Percentiles rank a stretch among this genome's conserved stretches.
Conservation (phyloP, 2,888 invertebrate species). For the Molanna angustata region DNA sequence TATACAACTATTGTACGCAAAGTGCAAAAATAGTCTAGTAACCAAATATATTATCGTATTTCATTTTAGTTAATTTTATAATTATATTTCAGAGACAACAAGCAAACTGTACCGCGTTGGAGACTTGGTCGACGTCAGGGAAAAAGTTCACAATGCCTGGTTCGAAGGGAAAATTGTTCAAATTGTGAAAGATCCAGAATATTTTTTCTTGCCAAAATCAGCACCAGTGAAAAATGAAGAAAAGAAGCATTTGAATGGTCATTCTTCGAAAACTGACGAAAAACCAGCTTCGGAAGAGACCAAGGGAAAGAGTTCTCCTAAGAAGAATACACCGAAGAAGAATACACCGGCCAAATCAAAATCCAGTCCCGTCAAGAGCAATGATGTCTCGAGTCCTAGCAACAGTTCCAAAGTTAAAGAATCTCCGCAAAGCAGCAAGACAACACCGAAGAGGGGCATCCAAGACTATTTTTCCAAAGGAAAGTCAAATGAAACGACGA, state of each 20-base stretch:
- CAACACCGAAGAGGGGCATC: slow-evolving; percentile 24
- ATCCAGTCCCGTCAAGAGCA: slow-evolving; percentile 1
- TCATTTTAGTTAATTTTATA: too few relatives aligned
- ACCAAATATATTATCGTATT: too few relatives aligned
- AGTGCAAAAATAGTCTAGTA: too few relatives aligned
- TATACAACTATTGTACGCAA: too few relatives aligned
- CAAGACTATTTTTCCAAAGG: slow-evolving; percentile 27
- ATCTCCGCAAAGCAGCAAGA: slow-evolving; percentile 16
- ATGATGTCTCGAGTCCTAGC: slow-evolving; percentile 3
- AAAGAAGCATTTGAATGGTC: slow-evolving; percentile 36
- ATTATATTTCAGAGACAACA: slow-evolving; percentile 41
- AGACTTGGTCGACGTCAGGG: slow-evolving; percentile 65
- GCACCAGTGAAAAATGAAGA: background rate
- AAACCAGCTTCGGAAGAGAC: slow-evolving; percentile 4
- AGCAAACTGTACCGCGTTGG: slow-evolving; percentile 56
- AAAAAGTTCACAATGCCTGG: slow-evolving; percentile 67
- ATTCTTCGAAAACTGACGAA: slow-evolving; percentile 31
- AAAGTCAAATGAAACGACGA: background rate
- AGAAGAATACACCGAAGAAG: slow-evolving; percentile 35
- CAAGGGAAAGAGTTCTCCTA: slow-evolving; percentile 9
- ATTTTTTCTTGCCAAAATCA: slow-evolving; percentile 4
- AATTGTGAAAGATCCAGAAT: slow-evolving; percentile 47
- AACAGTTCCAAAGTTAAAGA: slow-evolving; percentile 12
- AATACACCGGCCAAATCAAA: slow-evolving; percentile 29
- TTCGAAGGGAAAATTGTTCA: slow-evolving; percentile 64